Conservation (phyloP, 1,140 invertebrate genomes). For the Anthonomus grandis region DNA sequence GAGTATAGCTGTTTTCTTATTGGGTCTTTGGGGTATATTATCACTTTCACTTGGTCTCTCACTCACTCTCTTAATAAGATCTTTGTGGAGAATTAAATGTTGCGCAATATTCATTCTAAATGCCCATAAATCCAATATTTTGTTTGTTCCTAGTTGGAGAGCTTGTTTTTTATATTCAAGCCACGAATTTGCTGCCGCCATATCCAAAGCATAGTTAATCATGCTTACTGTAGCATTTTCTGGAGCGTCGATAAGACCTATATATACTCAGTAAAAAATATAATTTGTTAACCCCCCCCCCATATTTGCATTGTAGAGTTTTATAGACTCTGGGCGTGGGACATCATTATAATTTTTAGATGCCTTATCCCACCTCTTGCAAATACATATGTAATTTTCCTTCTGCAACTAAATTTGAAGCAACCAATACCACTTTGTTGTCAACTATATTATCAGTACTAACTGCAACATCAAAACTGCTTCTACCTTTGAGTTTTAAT, state of each 20-base stretch:
- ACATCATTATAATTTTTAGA: slow-evolving; percentile 33
- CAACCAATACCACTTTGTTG: slow-evolving; percentile 45
- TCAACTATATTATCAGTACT: slow-evolving; percentile 43
- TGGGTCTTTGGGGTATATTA: background rate
- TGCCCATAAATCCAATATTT: background rate
- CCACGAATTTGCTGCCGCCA: too few species aligned
- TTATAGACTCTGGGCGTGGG: slow-evolving; percentile 29
- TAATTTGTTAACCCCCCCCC: slow-evolving; percentile 21
- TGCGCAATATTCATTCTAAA: background rate
- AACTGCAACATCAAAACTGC: slow-evolving; percentile 46
- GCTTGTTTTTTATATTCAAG: too few species aligned
- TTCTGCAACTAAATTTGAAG: slow-evolving; percentile 49
- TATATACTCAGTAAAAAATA: slow-evolving; percentile 16
- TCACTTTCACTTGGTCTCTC: too few species aligned
- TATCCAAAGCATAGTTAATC: background rate
- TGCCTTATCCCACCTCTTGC: too few species aligned
- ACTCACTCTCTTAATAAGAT: too few species aligned
- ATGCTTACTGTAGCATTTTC: slow-evolving; percentile 22
- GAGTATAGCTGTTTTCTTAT: background rate
- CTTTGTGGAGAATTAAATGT: too few species aligned
- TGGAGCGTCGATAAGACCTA: slow-evolving; percentile 23
- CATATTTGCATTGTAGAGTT: slow-evolving; percentile 26
- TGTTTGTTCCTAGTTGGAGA: background rate
- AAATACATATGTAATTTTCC: too few species aligned
- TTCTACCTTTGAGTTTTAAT: slow-evolving; percentile 40